Evolutionary conservation across 2,113 vertebrate genomes (phyloP), one percentile per base, ranked within the genome.

Genomic region (Pimephales promelas): DNA sequence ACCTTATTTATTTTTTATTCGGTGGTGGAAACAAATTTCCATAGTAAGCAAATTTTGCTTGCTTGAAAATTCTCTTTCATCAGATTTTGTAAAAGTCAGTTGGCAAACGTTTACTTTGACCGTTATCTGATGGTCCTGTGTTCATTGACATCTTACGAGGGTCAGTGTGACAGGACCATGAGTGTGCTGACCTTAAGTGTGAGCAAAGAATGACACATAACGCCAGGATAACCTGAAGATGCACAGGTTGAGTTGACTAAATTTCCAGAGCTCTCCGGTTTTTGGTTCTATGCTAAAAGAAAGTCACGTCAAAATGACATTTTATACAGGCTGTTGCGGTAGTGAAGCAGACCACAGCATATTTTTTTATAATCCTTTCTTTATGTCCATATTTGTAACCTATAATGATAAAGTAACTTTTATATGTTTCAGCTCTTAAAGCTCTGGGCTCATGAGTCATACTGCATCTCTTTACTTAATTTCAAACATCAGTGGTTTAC

Each of bases 41-140:
- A 8, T 54, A 54, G 52, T 22, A 22, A 36, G 47, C 47, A 31
- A 18, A 14, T 64, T 52, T 76, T 34, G 7, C 40, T 52, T 66
- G 57, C 43, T 78, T 40, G 36, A 14, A 71, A 61, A 40, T 9
- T 13, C 45, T 84, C 40, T 56, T 81, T 56, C 62, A 82, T 75
- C 66, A 56, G 34, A 18, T 45, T 61, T 43, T 34, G 10, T 77
- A 36, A 49, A 81, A 40, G 18, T 82, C 16, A 22, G 49, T 34
- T 14, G 31, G 31, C 57, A 31, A 57, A 28, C 7, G 14, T 81
- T 81, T 62, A 3, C 68, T 64, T 62, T 47, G 71, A 87, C 61
- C 2, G n/a, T 66, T 34, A 71, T 84, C 82, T 77, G 66, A 76
- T 84, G 71, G 28, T 54, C 62, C 26, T 59, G 62, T 81, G 82